phyloP scores from a whole-genome alignment of 2,797 vertebrate genomes.

The Macropus fuliginosus region DNA sequence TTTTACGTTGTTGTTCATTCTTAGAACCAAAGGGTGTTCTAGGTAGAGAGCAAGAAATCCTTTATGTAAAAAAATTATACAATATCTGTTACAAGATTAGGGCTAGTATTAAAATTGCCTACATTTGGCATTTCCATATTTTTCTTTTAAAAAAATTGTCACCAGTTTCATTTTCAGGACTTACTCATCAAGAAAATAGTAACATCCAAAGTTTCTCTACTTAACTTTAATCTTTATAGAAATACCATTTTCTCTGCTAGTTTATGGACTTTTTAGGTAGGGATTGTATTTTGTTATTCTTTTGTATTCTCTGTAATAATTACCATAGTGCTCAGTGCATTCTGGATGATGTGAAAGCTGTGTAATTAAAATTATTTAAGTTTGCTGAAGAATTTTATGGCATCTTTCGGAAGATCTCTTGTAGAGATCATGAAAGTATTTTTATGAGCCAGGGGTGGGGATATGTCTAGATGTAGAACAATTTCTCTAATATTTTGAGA shows the following conservation, averaged over 20 bases:
- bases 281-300: conserved; percentile 19
- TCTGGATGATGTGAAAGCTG: neutral
- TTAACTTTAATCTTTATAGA: conserved; percentile 48
- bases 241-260: neutral
- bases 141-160: conserved; percentile 50
- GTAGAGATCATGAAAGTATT: neutral
- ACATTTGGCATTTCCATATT: conserved; percentile 52
- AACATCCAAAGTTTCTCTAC: neutral
- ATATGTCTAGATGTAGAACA: neutral
- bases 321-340: neutral
- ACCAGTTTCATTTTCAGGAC: conserved; percentile 4
- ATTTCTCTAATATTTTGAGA: neutral
- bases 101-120: conserved; percentile 18
- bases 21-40: conserved; percentile 45
- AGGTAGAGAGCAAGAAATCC: neutral
- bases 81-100: conserved; percentile 13
- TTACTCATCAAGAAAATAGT: conserved; percentile 48
- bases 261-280: conserved; percentile 25
- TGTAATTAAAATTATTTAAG: neutral
- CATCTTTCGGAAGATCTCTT: conserved; percentile 30
- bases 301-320: conserved; percentile 4
- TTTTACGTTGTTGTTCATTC: conserved; percentile 25
- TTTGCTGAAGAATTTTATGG: neutral
- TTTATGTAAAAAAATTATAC: conserved; percentile 35
- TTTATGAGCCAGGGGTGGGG: neutral